These are phyloP conservation scores for Campoletis sonorensis DNA, from an alignment of 1,140 invertebrate species.

Conservation along the genomic window DNA sequence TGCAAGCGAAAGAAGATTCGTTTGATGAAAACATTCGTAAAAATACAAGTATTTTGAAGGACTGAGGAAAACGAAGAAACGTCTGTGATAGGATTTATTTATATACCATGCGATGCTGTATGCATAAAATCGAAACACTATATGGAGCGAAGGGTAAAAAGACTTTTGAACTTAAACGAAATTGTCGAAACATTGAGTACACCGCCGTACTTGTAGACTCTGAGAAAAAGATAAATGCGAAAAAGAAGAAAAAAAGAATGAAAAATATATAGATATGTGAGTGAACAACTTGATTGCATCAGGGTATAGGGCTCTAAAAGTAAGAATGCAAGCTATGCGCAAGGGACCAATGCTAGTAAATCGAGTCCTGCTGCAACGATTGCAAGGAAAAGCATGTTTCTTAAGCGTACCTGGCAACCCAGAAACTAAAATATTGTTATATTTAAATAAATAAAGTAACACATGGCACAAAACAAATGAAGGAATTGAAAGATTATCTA, in stretches of 20 bases:
- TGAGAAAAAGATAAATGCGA: not conserved
- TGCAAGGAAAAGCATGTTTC: no score
- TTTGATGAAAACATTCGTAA: conserved; percentile 13
- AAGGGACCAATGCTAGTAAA: no score
- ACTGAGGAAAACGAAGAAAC: not conserved
- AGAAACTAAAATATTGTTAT: no score
- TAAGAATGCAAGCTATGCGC: no score
- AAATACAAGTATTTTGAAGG: not conserved
- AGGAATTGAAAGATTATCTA: no score
- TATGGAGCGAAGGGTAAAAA: conserved; percentile 14
- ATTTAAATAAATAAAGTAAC: no score
- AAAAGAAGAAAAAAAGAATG: not conserved
- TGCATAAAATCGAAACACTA: conserved; percentile 4
- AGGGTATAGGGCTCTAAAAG: not conserved
- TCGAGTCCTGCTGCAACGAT: no score
- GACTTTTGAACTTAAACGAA: not conserved
- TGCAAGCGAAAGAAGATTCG: conserved; percentile 5
- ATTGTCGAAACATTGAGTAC: not conserved
- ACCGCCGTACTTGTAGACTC: not conserved
- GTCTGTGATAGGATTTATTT: conserved; percentile 8
- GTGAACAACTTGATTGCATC: not conserved
- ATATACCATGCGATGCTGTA: conserved; percentile 7
- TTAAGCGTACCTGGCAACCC: no score
- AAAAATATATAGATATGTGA: not conserved
- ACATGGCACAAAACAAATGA: no score